Percentiles rank a stretch among this genome's conserved stretches.
phyloP scores from a whole-genome alignment of 2,797 vertebrate species.

The Bradypus variegatus region DNA sequence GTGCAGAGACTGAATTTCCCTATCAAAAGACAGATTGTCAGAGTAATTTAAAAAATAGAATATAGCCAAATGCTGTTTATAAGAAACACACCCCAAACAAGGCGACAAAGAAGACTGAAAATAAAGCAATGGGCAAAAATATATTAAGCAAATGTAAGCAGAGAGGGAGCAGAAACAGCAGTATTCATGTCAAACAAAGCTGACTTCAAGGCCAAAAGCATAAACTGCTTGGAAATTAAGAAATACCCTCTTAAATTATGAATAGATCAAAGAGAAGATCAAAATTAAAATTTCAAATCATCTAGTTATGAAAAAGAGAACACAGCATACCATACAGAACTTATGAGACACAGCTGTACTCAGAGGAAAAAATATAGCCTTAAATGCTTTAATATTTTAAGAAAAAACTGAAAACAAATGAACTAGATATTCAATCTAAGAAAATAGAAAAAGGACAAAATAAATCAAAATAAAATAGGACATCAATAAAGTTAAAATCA shows the following conservation, averaged over 20 bases:
- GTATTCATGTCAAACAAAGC: slow-evolving; percentile 19
- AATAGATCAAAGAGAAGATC: slow-evolving; percentile 29
- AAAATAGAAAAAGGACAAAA: slow-evolving; percentile 23
- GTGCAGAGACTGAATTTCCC: slow-evolving; percentile 13
- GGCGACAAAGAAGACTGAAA: slow-evolving; percentile 49
- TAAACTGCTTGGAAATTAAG: slow-evolving; percentile 37
- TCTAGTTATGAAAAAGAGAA: slow-evolving; percentile 30
- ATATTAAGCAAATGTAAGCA: slow-evolving; percentile 31
- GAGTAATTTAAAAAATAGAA: slow-evolving; percentile 49
- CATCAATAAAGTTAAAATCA: slow-evolving; percentile 33
- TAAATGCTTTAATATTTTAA: slow-evolving; percentile 9
- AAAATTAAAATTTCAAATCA: slow-evolving; percentile 36
- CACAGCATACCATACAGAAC: not conserved
- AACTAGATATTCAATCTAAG: slow-evolving; percentile 30
- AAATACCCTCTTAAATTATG: not conserved
- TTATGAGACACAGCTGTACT: not conserved
- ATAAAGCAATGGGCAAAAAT: slow-evolving; percentile 48
- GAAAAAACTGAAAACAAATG: slow-evolving; percentile 8
- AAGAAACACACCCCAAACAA: slow-evolving; percentile 59
- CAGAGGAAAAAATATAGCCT: slow-evolving; percentile 22
- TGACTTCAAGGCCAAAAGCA: not conserved
- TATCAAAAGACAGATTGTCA: slow-evolving; percentile 52
- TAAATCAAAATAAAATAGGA: slow-evolving; percentile 3
- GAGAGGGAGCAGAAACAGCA: not conserved
- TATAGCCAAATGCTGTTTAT: slow-evolving; percentile 58